phyloP scores from a whole-genome alignment of 2,797 vertebrate genomes.

The Chaenodraco wilsoni region DNA sequence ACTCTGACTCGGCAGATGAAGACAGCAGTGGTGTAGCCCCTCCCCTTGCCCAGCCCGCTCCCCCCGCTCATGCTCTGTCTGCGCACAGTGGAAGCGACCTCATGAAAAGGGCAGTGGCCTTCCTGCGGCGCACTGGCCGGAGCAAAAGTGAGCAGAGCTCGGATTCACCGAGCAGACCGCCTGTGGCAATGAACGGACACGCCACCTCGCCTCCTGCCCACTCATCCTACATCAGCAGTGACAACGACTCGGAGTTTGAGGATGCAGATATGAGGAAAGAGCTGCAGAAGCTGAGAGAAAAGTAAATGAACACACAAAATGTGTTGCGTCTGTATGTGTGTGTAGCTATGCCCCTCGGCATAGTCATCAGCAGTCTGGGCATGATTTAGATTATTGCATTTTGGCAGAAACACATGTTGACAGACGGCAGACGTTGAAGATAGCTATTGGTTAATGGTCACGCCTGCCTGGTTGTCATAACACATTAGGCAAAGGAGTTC shows the following conservation, averaged over 20 bases:
- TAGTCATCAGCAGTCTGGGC: neutral
- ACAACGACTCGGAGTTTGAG: slow-evolving; percentile 98
- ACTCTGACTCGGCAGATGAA: slow-evolving; percentile 89
- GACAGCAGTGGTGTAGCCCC: slow-evolving; percentile 74
- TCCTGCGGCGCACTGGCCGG: slow-evolving; percentile 89
- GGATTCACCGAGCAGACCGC: slow-evolving; percentile 83
- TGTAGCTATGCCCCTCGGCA: no score
- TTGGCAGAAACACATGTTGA: no score
- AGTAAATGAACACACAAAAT: slow-evolving; percentile 82
- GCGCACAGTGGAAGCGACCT: slow-evolving; percentile 88
- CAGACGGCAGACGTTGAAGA: no score
- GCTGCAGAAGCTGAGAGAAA: slow-evolving; percentile 93
- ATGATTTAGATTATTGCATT: no score
- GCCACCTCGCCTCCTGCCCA: slow-evolving; percentile 69
- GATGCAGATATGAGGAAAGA: slow-evolving; percentile 96
- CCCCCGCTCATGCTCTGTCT: slow-evolving; percentile 73
- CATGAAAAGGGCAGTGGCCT: slow-evolving; percentile 92
- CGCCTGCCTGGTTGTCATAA: no score
- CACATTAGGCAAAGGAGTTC: no score
- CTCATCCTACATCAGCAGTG: slow-evolving; percentile 95
- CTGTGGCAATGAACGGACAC: slow-evolving; percentile 78
- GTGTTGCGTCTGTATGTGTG: no score
- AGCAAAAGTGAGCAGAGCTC: slow-evolving; percentile 86
- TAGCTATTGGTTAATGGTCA: no score
- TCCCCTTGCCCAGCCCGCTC: slow-evolving; percentile 48